These are phyloP conservation scores for Cyprinus carpio DNA, from an alignment of 2,113 vertebrate genomes.

Conservation along the genomic window DNA sequence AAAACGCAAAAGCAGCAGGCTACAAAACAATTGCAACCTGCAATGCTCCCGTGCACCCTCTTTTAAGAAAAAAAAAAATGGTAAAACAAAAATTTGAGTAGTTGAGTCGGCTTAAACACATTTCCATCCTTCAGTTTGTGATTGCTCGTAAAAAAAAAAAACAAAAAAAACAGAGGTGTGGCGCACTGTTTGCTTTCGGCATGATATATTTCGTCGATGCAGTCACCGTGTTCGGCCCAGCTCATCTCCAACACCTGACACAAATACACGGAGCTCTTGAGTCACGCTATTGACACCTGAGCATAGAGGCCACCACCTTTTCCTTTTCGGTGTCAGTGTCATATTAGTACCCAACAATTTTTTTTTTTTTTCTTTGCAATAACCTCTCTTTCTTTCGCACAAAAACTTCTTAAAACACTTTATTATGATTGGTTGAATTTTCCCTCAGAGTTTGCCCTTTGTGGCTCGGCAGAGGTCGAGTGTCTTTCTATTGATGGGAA, in stretches of 20 bases:
- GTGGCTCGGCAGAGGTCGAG: conserved; percentile 44
- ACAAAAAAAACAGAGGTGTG: conserved; percentile 27
- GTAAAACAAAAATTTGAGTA: conserved; percentile 38
- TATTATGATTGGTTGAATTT: conserved; percentile 54
- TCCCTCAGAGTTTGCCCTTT: conserved; percentile 45
- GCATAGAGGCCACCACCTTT: conserved; percentile 29
- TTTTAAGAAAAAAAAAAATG: conserved; percentile 38
- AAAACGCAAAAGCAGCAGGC: conserved; percentile 29
- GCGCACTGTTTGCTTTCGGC: conserved; percentile 44
- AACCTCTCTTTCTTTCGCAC: conserved; percentile 50
- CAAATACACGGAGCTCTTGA: conserved; percentile 28
- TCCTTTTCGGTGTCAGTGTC: conserved; percentile 39
- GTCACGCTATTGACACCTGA: conserved; percentile 39
- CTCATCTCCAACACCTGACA: conserved; percentile 17
- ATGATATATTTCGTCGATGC: conserved; percentile 29
- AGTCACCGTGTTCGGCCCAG: not conserved
- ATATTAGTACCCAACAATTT: conserved; percentile 39
- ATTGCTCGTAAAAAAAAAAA: conserved; percentile 48
- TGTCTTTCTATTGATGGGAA: conserved; percentile 46
- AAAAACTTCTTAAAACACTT: conserved; percentile 61
- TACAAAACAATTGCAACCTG: conserved; percentile 38
- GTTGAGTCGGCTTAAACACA: conserved; percentile 31
- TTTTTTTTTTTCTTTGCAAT: conserved; percentile 46
- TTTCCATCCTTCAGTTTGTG: conserved; percentile 46
- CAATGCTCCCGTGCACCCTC: conserved; percentile 44